Percentiles rank a stretch among this genome's conserved stretches.
These are phyloP conservation scores for Heliconius sara DNA, from an alignment of 2,888 invertebrate species.

Conservation along the genomic window DNA sequence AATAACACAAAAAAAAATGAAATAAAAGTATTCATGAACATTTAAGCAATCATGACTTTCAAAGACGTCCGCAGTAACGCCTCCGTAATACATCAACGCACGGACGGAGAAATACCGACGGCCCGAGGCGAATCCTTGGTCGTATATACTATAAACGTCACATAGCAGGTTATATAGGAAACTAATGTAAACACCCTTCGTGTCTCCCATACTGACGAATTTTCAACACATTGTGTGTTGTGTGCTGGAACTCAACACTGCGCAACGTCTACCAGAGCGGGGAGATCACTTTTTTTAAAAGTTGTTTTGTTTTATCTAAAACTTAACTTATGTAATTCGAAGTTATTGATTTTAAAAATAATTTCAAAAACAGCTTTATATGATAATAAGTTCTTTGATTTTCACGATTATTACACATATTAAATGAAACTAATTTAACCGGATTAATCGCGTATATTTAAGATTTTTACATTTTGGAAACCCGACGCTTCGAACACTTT, in stretches of 20 bases:
- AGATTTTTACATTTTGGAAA: too few species aligned
- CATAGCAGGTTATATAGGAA: too few species aligned
- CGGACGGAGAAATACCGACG: neutral
- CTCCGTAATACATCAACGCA: slow-evolving; percentile 13
- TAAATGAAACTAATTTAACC: too few species aligned
- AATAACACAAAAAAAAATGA: neutral
- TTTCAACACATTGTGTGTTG: neutral
- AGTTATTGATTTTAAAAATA: too few species aligned
- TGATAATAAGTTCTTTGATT: too few species aligned
- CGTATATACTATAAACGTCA: neutral
- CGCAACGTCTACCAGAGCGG: neutral
- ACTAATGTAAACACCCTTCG: too few species aligned
- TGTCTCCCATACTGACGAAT: neutral
- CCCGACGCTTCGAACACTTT: too few species aligned
- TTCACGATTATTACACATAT: too few species aligned
- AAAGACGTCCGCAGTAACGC: neutral
- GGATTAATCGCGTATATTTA: too few species aligned
- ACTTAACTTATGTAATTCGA: too few species aligned
- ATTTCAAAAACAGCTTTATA: too few species aligned
- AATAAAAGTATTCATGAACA: slow-evolving; percentile 1
- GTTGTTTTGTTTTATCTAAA: too few species aligned
- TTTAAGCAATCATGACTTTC: neutral
- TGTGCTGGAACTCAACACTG: neutral
- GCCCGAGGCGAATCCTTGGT: neutral
- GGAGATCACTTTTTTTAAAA: neutral